A percentile compares a stretch with the other conserved stretches of the same genome.
Evolutionary conservation across 2,113 vertebrate species (phyloP).

Genomic region (Neolamprologus brichardi): DNA sequence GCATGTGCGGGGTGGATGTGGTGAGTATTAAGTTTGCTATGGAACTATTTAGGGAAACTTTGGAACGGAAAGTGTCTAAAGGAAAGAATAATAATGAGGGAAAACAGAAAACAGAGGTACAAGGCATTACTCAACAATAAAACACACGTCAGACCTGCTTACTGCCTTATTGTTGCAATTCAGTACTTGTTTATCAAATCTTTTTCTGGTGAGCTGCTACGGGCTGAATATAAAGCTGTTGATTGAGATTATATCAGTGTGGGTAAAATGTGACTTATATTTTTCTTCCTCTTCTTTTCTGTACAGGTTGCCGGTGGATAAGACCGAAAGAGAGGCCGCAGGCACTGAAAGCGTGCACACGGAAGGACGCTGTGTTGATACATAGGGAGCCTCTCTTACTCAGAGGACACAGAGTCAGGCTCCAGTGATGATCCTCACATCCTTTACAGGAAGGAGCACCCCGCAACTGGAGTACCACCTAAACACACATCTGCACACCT

Average conservation of each 20-base stretch:
- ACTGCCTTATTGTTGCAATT: neutral
- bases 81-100: slow-evolving; percentile 52
- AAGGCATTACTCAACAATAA: slow-evolving; percentile 41
- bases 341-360: slow-evolving; percentile 32
- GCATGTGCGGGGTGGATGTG: slow-evolving; percentile 42
- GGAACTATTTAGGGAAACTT: slow-evolving; percentile 65
- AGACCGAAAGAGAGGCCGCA: slow-evolving; percentile 24
- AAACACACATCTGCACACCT: slow-evolving; percentile 15
- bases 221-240: neutral
- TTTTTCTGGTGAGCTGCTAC: neutral
- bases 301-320: slow-evolving; percentile 26
- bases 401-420: slow-evolving; percentile 26
- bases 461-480: slow-evolving; percentile 9
- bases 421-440: slow-evolving; percentile 45
- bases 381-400: slow-evolving; percentile 22
- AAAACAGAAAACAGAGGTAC: slow-evolving; percentile 22
- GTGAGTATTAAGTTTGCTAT: slow-evolving; percentile 21
- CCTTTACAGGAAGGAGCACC: slow-evolving; percentile 33
- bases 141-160: slow-evolving; percentile 1
- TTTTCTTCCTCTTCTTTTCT: neutral
- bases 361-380: slow-evolving; percentile 36
- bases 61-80: slow-evolving; percentile 48
- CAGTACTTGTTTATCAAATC: slow-evolving; percentile 8
- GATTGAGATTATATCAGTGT: neutral
- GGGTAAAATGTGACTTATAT: neutral